These are phyloP conservation scores for Lasioglossum malachurum DNA, from an alignment of 2,888 invertebrate species.

Conservation along the genomic window DNA sequence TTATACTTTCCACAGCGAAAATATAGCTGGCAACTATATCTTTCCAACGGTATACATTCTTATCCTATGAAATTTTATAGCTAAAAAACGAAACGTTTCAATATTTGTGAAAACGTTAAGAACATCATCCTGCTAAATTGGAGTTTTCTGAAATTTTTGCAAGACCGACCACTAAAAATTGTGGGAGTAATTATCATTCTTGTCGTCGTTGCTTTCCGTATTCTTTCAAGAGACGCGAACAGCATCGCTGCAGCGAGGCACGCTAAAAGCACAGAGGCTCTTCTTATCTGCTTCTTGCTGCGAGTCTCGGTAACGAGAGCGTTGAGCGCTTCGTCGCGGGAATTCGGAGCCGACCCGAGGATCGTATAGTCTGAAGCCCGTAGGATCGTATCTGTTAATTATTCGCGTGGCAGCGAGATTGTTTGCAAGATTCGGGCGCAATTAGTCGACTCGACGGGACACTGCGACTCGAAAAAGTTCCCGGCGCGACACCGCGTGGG, in stretches of 20 bases:
- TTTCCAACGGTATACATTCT: too few species aligned
- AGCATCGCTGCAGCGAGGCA: background rate
- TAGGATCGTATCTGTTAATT: conserved; percentile 51
- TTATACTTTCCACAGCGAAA: too few species aligned
- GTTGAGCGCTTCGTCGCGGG: conserved; percentile 7
- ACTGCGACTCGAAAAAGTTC: conserved; percentile 59
- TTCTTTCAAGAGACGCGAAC: background rate
- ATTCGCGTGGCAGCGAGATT: conserved; percentile 35
- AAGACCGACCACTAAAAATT: background rate
- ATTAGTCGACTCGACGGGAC: conserved; percentile 52
- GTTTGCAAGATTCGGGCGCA: conserved; percentile 47
- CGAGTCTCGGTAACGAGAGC: background rate
- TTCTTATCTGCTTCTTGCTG: background rate
- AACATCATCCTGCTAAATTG: too few species aligned
- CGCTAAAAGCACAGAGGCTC: background rate
- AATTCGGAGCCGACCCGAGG: background rate
- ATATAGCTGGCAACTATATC: too few species aligned
- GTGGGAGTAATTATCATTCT: background rate
- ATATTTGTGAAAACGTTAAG: too few species aligned
- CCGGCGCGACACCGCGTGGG: background rate
- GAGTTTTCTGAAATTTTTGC: background rate
- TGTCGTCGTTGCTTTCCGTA: background rate
- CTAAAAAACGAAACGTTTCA: too few species aligned
- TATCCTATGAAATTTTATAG: too few species aligned
- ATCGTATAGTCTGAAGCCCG: conserved; percentile 22